phyloP scores from a whole-genome alignment of 1,140 invertebrate genomes.

The Rhagoletis pomonella region DNA sequence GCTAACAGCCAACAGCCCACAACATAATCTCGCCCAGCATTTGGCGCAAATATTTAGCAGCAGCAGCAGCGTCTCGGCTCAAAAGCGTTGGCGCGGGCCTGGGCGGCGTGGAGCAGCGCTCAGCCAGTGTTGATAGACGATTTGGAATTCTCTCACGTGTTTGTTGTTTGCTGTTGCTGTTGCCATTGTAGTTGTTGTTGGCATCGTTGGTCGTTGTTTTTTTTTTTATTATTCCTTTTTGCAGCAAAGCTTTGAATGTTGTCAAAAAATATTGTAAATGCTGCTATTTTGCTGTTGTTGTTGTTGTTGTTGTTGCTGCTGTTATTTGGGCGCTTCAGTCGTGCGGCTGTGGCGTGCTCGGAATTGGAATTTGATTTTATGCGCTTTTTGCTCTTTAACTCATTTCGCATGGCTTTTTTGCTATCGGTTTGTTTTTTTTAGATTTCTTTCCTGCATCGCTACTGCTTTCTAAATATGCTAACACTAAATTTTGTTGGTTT shows the following conservation, averaged over 20 bases:
- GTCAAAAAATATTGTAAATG: background rate
- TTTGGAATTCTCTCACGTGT: constrained; percentile 41
- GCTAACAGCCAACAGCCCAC: background rate
- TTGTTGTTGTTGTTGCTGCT: background rate
- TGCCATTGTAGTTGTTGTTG: background rate
- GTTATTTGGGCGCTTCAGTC: constrained; percentile 7
- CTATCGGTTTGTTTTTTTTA: background rate
- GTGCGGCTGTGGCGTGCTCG: constrained; percentile 31
- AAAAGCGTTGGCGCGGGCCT: background rate
- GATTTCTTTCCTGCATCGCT: background rate
- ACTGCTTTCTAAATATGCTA: background rate
- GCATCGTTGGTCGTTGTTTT: background rate
- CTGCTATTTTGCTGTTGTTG: background rate
- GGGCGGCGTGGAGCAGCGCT: background rate
- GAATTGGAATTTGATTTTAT: constrained; percentile 50
- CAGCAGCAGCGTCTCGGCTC: background rate
- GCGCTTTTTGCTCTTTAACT: constrained; percentile 44
- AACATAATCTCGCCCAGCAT: constrained; percentile 1
- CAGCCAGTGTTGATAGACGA: constrained; percentile 31
- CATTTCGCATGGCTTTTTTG: background rate
- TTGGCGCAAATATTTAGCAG: constrained; percentile 4
- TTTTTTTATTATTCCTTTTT: constrained; percentile 6
- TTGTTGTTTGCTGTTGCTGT: constrained; percentile 22
- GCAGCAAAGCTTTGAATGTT: background rate
- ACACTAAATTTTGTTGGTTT: background rate